phyloP scores from a whole-genome alignment of 1,140 invertebrate species.

The Brachionus rotundiformis region DNA sequence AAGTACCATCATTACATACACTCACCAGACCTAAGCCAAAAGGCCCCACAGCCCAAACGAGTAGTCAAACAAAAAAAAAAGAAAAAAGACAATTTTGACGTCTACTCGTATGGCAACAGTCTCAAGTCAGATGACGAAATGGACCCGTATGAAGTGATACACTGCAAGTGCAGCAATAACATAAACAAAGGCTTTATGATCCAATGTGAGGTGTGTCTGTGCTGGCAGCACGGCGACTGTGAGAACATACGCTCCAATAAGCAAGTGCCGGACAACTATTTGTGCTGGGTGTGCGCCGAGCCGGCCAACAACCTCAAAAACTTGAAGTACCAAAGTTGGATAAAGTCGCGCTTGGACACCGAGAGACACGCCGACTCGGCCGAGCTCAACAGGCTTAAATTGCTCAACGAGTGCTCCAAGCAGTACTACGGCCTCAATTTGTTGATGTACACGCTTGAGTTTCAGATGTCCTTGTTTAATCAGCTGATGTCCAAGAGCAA shows the following conservation, averaged over 20 bases:
- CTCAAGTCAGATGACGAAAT: slow-evolving; percentile 11
- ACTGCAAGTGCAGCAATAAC: slow-evolving; percentile 29
- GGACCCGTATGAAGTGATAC: slow-evolving; percentile 47
- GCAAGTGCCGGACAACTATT: slow-evolving; percentile 42
- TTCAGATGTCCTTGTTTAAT: slow-evolving; percentile 24
- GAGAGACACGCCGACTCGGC: not conserved
- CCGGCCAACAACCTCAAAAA: slow-evolving; percentile 37
- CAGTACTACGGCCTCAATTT: slow-evolving; percentile 36
- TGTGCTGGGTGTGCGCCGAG: slow-evolving; percentile 44
- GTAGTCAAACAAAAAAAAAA: slow-evolving; percentile 30
- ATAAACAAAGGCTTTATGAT: slow-evolving; percentile 49
- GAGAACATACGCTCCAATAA: not conserved
- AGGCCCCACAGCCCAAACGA: too few species aligned
- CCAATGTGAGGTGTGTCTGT: slow-evolving; percentile 40
- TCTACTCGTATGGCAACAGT: not conserved
- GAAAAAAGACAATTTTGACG: not conserved
- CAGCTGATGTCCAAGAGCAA: not conserved
- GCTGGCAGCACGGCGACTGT: slow-evolving; percentile 46
- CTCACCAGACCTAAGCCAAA: too few species aligned
- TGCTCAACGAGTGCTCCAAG: slow-evolving; percentile 47
- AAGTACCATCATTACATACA: slow-evolving; percentile 43
- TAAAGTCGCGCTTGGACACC: not conserved
- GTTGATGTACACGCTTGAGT: slow-evolving; percentile 45
- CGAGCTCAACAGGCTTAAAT: not conserved
- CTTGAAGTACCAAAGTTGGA: slow-evolving; percentile 37